Base-by-base conservation (phyloP, 2,888 invertebrate genomes). In the Geotrupes spiniger region DNA sequence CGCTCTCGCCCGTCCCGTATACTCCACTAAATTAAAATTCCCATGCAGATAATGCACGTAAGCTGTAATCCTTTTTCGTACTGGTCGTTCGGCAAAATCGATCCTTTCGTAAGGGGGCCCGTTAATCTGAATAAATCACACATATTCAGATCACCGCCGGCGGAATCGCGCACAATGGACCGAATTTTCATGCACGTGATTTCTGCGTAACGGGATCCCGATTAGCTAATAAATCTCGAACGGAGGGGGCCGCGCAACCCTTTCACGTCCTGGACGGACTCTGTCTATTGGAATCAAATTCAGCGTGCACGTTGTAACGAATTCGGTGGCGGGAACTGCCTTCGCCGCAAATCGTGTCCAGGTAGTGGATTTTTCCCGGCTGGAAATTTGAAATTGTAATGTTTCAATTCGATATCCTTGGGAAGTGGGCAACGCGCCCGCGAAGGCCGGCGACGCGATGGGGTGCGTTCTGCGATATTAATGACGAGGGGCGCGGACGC, bases 211-310 rank as follows among this genome's bases (percentile, higher is more conserved):
- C 55, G 46, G 47, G 56, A 53, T 55, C 62, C 61, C 60, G 56
- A 21, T 51, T 56, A 49, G 63, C 63, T 62, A 62, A 63, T 63
- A 63, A 63, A 63, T 63, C 63, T 63, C 62, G 59, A 61, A 56
- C 58, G 51, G 53, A 59, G 57, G 61, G 61, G 60, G 59, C 3
- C 5, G 4, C 31, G 2, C 14, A 63, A 57, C 62, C 62, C 59
- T 63, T 62, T 56, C 26, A 4, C 12, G 60, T 62, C 59, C 57
- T 60, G 49, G 58, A 56, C 54, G 62, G 61, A 62, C 63, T 58
- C 58, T 60, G 60, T 61, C 62, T 61, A 64, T 64, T 59, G 61
- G 61, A 62, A 63, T 62, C 62, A 61, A 63, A 64, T 64, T 64
- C 63, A 62, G 60, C 62, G 28, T 40, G 60, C 59, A 54, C 52